These are phyloP conservation scores for Orius insidiosus DNA, from an alignment of 1,140 invertebrate genomes.

Conservation along the genomic window DNA sequence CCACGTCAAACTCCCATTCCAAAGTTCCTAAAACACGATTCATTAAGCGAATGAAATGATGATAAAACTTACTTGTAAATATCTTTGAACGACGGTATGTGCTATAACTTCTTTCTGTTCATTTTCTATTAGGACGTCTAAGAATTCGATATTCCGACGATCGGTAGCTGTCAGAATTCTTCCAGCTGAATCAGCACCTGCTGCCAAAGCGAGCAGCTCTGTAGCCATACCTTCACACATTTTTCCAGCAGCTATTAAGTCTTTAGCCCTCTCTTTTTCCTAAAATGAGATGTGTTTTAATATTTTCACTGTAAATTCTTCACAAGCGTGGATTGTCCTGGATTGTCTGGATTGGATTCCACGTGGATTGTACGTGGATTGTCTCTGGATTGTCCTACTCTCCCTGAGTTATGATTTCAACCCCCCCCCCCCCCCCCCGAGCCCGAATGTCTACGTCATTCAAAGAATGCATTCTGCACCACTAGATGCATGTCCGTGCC, in stretches of 20 bases:
- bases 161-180: constrained; percentile 84
- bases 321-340: too few relatives aligned
- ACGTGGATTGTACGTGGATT: too few relatives aligned
- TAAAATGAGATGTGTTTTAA: constrained; percentile 22
- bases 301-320: too few relatives aligned
- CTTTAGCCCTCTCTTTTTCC: constrained; percentile 95
- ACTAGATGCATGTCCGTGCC: too few relatives aligned
- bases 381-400: too few relatives aligned
- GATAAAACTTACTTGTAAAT: constrained; percentile 57
- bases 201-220: constrained; percentile 77
- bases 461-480: too few relatives aligned
- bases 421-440: too few relatives aligned
- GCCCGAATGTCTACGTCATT: too few relatives aligned
- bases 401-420: too few relatives aligned
- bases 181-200: constrained; percentile 82
- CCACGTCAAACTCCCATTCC: constrained; percentile 92
- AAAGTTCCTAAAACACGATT: constrained; percentile 57
- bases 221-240: constrained; percentile 96
- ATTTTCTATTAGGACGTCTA: constrained; percentile 95
- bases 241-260: constrained; percentile 82
- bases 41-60: not conserved
- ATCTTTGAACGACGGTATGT: constrained; percentile 73
- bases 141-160: constrained; percentile 77
- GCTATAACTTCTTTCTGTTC: constrained; percentile 95
- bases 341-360: too few relatives aligned